Base-by-base conservation (phyloP, 2,797 vertebrate species). In the Manis crassicaudata region DNA sequence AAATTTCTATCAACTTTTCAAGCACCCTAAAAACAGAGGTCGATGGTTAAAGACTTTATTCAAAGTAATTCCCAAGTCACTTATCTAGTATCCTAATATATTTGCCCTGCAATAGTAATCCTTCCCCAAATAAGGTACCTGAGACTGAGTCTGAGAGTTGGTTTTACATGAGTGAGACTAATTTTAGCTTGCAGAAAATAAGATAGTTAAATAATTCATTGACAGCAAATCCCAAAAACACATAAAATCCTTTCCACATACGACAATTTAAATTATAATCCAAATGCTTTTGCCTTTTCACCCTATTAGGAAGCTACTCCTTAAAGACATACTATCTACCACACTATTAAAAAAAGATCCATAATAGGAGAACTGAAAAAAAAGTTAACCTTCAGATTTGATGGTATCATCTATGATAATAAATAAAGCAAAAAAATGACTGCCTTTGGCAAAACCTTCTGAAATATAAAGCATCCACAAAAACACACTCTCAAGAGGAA, bases 21-120 rank as follows among this genome's bases (percentile, higher is more conserved):
- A 58, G 73, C 70, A 29, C 20, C 58, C 60, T 88, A 52, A 77
- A 73, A 72, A 37, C 25, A 72, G 17, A 77, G 8, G 46, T 70
- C 72, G 92, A 52, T 52, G 52, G 50, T 43, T 13, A 56, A 8
- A 32, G 43, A 77, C 54, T 46, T 3, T 77, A 20, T 35, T 96
- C n/a, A 76, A 86, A 89, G 21, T 70, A 88, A 94, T 68, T 63
- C 52, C 37, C 62, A 77, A 82, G 35, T 90, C 58, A 90, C 54
- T 86, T 43, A 73, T 29, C 20, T n/a, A 75, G 23, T 43, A 82
- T 68, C 82, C 43, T 83, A 65, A 91, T 68, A 83, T 72, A 25
- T 93, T 73, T 72, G 21, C 7, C 50, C 32, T 87, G 1, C 7
- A 89, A 94, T 43, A 76, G 92, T 43, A 92, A 87, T 81, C 18